Percentiles rank a stretch among this genome's conserved stretches.
Evolutionary conservation across 1,140 invertebrate species (phyloP).

Genomic region (Halictus rubicundus): DNA sequence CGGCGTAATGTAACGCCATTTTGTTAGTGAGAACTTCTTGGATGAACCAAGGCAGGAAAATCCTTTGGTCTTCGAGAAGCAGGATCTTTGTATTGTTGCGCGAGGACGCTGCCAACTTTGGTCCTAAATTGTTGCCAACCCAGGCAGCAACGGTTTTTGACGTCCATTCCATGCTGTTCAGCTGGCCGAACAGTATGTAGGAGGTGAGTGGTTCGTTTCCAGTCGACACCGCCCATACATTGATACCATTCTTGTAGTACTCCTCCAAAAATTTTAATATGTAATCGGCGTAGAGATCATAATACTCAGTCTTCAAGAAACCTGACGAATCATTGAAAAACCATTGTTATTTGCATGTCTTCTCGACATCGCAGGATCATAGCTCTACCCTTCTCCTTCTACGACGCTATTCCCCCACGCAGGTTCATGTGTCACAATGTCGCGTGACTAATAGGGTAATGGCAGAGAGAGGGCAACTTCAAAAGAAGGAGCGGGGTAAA

Average conservation of each 20-base stretch:
- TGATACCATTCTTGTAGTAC: constrained; percentile 80
- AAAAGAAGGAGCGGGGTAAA: too few species aligned
- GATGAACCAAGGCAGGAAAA: constrained; percentile 82
- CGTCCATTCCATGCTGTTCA: constrained; percentile 88
- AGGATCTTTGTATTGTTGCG: constrained; percentile 84
- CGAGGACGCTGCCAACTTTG: constrained; percentile 83
- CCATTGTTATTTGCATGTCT: too few species aligned
- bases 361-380: too few species aligned
- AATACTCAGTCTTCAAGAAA: constrained; percentile 85
- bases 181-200: constrained; percentile 83
- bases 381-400: too few species aligned
- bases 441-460: too few species aligned
- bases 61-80: constrained; percentile 87
- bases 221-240: constrained; percentile 85
- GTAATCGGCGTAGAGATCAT: constrained; percentile 91
- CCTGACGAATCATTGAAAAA: constrained; percentile 62
- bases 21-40: constrained; percentile 22
- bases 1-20: constrained; percentile 77
- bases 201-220: constrained; percentile 85
- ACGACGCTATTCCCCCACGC: too few species aligned
- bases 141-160: constrained; percentile 81
- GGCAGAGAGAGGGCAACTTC: too few species aligned
- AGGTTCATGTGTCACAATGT: too few species aligned
- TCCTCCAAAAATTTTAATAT: constrained; percentile 85
- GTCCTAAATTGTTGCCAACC: constrained; percentile 85